Evolutionary conservation across 2,888 invertebrate species (phyloP).

Genomic region (Allygus modestus): DNA sequence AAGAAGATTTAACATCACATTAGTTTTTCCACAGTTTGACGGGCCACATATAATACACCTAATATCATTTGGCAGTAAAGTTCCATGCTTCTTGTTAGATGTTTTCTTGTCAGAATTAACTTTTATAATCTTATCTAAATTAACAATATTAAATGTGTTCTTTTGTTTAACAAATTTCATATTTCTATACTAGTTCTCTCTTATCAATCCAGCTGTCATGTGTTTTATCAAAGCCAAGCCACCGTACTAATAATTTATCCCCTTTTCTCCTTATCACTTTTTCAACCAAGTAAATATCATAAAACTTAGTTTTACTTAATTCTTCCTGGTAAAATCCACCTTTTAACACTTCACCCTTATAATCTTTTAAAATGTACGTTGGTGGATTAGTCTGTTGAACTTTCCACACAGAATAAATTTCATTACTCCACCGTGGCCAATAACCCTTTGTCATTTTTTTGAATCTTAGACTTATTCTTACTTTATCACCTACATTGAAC

Average conservation of each 20-base stretch:
- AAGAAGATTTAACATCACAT: slow-evolving; percentile 9
- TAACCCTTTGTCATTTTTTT: slow-evolving; percentile 24
- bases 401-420: neutral
- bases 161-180: slow-evolving; percentile 17
- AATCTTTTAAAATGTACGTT: slow-evolving; percentile 21
- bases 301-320: slow-evolving; percentile 5
- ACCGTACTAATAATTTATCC: slow-evolving; percentile 7
- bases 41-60: slow-evolving; percentile 44
- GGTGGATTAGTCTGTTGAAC: neutral
- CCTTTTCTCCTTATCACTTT: slow-evolving; percentile 10
- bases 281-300: slow-evolving; percentile 9
- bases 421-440: slow-evolving; percentile 25
- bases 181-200: neutral
- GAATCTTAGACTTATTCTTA: neutral
- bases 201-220: slow-evolving; percentile 48
- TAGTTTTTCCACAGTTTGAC: slow-evolving; percentile 27
- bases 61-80: neutral
- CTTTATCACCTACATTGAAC: slow-evolving; percentile 19
- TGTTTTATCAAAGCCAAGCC: slow-evolving; percentile 14
- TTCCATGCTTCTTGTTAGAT: neutral
- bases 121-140: slow-evolving; percentile 28
- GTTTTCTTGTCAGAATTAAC: neutral
- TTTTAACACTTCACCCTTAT: neutral
- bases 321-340: slow-evolving; percentile 30
- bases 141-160: neutral